Base-by-base conservation (phyloP, 2,113 vertebrate species). In the Melospiza georgiana region DNA sequence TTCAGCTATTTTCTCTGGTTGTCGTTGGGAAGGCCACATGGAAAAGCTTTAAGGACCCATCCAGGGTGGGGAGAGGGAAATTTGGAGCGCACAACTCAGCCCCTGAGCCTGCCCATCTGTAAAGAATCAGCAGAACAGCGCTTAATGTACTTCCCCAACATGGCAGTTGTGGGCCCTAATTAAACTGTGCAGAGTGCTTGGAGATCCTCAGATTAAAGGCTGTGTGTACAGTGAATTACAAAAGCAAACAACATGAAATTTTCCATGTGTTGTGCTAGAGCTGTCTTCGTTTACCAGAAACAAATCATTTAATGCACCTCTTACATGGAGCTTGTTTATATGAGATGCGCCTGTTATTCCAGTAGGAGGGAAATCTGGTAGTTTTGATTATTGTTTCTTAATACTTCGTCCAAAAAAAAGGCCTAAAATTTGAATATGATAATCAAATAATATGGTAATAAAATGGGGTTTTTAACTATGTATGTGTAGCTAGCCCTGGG, bases 191-290 rank as follows among this genome's bases (percentile, higher is more conserved):
- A 28, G 87, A 84, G 88, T 73, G 76, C 92, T 87, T 0, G 0
- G 90, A 87, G 92, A 95, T 92, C 90, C 92, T 95, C 66, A 92
- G 76, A 92, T 92, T 90, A 93, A 84, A 96, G 88, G 54, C 90
- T 93, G 61, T 57, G 76, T 90, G 92, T 96, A 94, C 79, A 84
- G 68, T 22, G 88, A 95, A 80, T 94, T 89, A 88, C 62, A 94
- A 93, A 96, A 90, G 93, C 94, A 96, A 97, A 95, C 93, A 96
- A 95, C 74, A 74, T 89, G 92, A 90, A 94, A 62, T 87, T 92
- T 92, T 94, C 90, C 4, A 12, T 89, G 90, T 92, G 92, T 95
- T 94, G 81, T 96, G 76, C 69, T 94, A 10, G 91, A 72, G 73
- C 89, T 93, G 95, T 84, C 92, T 93, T 84, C 69, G 27, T 96